Base-by-base conservation (phyloP, 1,140 invertebrate genomes). In the Drosophila biarmipes region DNA sequence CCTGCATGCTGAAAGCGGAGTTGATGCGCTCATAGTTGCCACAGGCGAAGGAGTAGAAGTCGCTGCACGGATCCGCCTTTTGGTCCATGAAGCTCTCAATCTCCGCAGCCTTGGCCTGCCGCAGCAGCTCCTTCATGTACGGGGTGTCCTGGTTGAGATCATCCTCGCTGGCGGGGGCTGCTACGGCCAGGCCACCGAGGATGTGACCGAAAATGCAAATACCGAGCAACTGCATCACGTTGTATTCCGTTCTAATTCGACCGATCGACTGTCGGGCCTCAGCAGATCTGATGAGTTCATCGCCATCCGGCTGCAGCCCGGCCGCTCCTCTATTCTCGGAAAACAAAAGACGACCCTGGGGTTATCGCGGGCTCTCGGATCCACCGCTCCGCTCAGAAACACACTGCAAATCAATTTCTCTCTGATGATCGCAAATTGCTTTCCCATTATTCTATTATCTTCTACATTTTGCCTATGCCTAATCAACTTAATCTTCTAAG, bases 11-110 rank as follows among this genome's bases (percentile, higher is more conserved):
- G 0, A 14, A 27, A 6, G 90, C 90, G 10, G 78, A 75, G 66
- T 91, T 91, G 2, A 82, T 64, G 6, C 55, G 51, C 0, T 92
- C 91, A 95, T 95, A 96, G 63, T 94, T 94, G 6, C 95, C 95
- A 67, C 96, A 96, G 0, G 93, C 92, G 49, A 94, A 95, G 67
- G 93, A 66, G 69, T 95, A 95, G 74, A 95, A 95, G 78, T 95
- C 93, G 0, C 94, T 87, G 57, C 95, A 95, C 31, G 95, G 95
- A 86, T 95, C 90, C 0, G 91, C 92, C 3, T 68, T 91, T 17
- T 67, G 73, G 74, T 95, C 92, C 92, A 95, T 90, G 7, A 64
- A 89, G 34, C 62, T 87, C 1, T 57, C 7, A 4, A 91, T 84
- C 19, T 87, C 82, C 0, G 77, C 75, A 0, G 78, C 71, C 40